phyloP scores from a whole-genome alignment of 64 coral and sea anemone species.

The Hydrozoanthus tunicans region DNA sequence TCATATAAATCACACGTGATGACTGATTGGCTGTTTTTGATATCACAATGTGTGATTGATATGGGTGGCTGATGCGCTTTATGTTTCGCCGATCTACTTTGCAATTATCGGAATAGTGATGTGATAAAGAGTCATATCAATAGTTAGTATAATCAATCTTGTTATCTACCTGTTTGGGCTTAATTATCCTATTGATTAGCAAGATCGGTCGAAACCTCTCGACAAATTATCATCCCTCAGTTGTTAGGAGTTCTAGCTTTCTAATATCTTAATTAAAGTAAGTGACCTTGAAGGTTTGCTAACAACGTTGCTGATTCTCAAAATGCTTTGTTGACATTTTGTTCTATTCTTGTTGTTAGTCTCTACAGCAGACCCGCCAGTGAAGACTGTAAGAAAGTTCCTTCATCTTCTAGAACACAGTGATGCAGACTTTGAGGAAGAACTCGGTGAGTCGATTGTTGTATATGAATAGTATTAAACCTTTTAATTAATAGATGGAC shows the following conservation, averaged over 20 bases:
- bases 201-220: too few species aligned
- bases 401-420: constrained; percentile 96
- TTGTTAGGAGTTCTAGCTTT: background rate
- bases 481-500: background rate
- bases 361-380: constrained; percentile 84
- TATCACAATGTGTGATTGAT: too few species aligned
- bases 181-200: too few species aligned
- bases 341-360: constrained; percentile 50
- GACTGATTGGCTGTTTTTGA: too few species aligned
- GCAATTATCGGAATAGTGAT: too few species aligned
- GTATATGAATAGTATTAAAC: background rate
- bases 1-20: too few species aligned
- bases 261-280: background rate
- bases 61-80: too few species aligned
- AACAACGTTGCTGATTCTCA: background rate
- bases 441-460: constrained; percentile 70
- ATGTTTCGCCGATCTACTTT: too few species aligned
- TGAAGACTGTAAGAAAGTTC: constrained; percentile 98
- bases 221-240: too few species aligned
- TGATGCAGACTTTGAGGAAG: constrained; percentile 95
- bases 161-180: too few species aligned
- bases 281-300: background rate
- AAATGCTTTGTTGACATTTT: background rate
- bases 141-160: too few species aligned
- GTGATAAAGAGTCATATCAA: too few species aligned